These are phyloP conservation scores for Metopia argyrocephala DNA, from an alignment of 2,888 invertebrate species.

Conservation along the genomic window DNA sequence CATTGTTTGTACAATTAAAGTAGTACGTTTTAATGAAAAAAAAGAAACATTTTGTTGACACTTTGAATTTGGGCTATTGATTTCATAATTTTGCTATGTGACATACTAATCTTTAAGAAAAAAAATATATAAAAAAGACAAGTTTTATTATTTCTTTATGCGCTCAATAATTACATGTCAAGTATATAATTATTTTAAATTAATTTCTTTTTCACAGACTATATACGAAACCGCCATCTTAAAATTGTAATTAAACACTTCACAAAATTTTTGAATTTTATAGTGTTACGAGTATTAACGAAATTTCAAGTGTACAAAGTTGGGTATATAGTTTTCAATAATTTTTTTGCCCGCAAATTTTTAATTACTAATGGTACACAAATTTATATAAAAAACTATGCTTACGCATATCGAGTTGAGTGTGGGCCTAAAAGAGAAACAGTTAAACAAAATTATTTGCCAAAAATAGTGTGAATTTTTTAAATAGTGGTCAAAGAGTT, in stretches of 20 bases:
- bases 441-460: conserved; percentile 21
- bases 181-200: conserved; percentile 4
- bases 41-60: neutral
- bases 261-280: conserved; percentile 12
- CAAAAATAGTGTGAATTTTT: conserved; percentile 40
- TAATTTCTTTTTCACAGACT: neutral
- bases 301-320: conserved; percentile 11
- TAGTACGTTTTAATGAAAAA: neutral
- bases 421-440: neutral
- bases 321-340: neutral
- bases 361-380: conserved; percentile 19
- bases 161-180: neutral
- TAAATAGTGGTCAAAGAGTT: no score
- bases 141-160: no score
- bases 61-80: neutral
- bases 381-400: neutral
- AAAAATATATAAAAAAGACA: no score
- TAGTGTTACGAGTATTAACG: conserved; percentile 9
- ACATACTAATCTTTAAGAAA: neutral
- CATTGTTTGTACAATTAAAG: no score
- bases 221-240: neutral
- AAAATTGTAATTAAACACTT: conserved; percentile 14
- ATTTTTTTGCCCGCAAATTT: neutral
- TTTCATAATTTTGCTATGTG: neutral
- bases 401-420: neutral